Base-by-base conservation (phyloP, 2,888 invertebrate genomes). In the Frankliniella intonsa region DNA sequence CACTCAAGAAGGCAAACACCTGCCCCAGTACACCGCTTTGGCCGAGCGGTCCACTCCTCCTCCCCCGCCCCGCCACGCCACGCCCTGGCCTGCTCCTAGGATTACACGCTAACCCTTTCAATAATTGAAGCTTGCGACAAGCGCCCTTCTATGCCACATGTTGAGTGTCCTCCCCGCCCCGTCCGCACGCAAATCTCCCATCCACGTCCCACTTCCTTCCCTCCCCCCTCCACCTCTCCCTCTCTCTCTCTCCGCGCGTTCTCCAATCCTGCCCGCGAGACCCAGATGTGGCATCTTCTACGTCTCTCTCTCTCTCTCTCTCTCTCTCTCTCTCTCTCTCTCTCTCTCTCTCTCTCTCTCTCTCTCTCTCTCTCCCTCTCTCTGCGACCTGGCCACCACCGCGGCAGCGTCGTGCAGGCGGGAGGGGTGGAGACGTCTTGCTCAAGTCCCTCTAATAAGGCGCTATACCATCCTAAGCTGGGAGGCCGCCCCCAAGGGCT, bases 101-200 rank as follows among this genome's bases (percentile, higher is more conserved):
- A 76, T 76, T 76, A 76, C 69, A 76, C 69, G 69, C 69, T 76
- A 76, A 76, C 69, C 69, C 69, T 76, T 76, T 76, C 69, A 76
- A 76, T 76, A 76, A 76, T 76, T 76, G 69, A 76, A 76, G 69
- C 69, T 76, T 76, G 25, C 69, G 69, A 25, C 69, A 25, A 22
- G 69, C 69, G 55, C 12, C 55, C 55, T 55, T 19, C 55, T 19
- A 55, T 22, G 69, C 69, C 69, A 76, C 69, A 76, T 76, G 69
- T 76, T 76, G 69, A 76, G 69, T 76, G 69, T 19, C 55, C 55
- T 38, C 14, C 69, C 69, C 22, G 62, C 62, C 62, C 62, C 11
- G 38, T 38, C 55, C 55, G 69, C 22, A 76, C 69, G 69, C 69
- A 76, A 76, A 76, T 76, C 69, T 76, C 69, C 69, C 55, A 55